A percentile compares a stretch with the other conserved stretches of the same genome.
phyloP scores from a whole-genome alignment of 37 sponge, comb jelly and placozoan genomes.

The Hexactinellida sp. region DNA sequence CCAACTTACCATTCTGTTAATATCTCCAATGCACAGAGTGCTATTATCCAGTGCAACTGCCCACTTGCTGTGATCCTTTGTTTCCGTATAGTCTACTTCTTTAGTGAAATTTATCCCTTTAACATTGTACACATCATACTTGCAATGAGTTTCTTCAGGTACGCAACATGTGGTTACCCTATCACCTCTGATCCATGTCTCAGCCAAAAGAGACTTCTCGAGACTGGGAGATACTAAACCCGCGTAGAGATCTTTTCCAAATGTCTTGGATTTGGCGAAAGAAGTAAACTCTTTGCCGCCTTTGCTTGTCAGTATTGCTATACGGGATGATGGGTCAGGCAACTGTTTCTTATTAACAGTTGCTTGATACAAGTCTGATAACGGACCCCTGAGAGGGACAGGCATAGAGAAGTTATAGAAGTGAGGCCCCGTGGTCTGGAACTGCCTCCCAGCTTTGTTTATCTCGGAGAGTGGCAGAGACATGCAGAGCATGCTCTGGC shows the following conservation, averaged over 20 bases:
- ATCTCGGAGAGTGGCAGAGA: not conserved
- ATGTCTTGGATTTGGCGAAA: not conserved
- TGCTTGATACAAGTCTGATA: not conserved
- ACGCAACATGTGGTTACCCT: not conserved
- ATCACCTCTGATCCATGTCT: not conserved
- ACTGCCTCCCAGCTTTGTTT: not conserved
- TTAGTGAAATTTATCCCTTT: not conserved
- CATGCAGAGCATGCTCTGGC: constrained; percentile 8
- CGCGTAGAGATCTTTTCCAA: not conserved
- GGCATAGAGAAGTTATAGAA: not conserved
- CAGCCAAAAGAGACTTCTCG: not conserved
- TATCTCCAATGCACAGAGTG: constrained; percentile 5
- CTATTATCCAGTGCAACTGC: not conserved
- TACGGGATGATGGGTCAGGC: not conserved
- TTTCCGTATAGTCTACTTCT: not conserved
- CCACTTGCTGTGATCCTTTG: not conserved
- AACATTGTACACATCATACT: not conserved
- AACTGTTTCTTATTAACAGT: not conserved
- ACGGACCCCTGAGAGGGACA: not conserved
- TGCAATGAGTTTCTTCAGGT: not conserved
- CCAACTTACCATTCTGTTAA: constrained; percentile 8
- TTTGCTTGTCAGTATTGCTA: not conserved
- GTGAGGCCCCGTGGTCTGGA: not conserved
- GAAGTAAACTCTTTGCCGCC: not conserved
- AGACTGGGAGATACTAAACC: not conserved